Base-by-base conservation (phyloP, 2,888 invertebrate genomes). In the Scotopteryx bipunctaria region DNA sequence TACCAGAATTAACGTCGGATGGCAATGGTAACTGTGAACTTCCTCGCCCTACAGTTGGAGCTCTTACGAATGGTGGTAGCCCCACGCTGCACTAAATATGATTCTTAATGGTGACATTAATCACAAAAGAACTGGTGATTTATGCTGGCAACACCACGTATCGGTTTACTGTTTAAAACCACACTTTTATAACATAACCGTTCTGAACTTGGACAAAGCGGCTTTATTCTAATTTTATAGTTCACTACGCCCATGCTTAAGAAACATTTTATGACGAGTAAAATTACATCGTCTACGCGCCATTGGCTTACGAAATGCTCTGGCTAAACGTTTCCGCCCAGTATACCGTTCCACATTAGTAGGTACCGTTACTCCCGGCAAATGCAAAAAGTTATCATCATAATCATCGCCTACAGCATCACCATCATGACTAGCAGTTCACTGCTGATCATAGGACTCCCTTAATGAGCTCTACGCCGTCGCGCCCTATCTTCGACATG, bases 81-180 rank as follows among this genome's bases (percentile, higher is more conserved):
- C 43, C 37, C 33, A 63, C 64, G 71, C 75, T 81, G 80, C 76
- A 88, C 88, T 86, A 86, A 89, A 88, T 90, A 88, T 83, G 78
- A 83, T 81, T 81, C 78, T 88, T 86, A 83, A 86, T 79, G 78
- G 74, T 84, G 86, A 88, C 89, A 81, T 88, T 87, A 84, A 90
- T 86, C 83, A 88, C 86, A 83, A 87, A 86, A 87, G 81, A 78
- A 72, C 73, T 55, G 45, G 66, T 86, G 88, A 90, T 89, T 87
- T 88, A 90, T 86, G 64, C 56, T 69, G 60, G 73, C 71, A 73
- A 73, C 76, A 76, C 61, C 64, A 69, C 71, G 71, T 71, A 78
- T 76, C 74, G 71, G 70, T 73, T 75, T 76, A 67, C 70, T 74
- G 73, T 78, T 76, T 67, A 65, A 73, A 74, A 71, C 73, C 72